Conservation (phyloP, 2,797 vertebrate species). For the Enteromius mattozi region DNA sequence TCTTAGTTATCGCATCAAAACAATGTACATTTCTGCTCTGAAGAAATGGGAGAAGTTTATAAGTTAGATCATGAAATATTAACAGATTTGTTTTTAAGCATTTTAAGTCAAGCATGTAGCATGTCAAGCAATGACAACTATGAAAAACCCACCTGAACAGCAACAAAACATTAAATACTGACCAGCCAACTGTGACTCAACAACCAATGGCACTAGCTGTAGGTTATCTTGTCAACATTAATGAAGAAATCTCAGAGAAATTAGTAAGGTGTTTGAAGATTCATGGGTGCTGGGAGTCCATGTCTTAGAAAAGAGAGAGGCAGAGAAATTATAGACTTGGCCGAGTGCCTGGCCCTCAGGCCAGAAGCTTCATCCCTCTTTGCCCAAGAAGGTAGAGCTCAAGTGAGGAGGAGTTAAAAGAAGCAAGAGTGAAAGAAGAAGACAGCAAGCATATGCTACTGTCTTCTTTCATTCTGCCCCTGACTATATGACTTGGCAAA, state of each 20-base stretch:
- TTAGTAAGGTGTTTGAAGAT: constrained; percentile 1
- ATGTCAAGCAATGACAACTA: neutral
- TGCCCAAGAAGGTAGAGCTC: constrained; percentile 20
- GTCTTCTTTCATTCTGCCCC: constrained; percentile 28
- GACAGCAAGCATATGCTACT: constrained; percentile 38
- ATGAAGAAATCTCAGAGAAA: neutral
- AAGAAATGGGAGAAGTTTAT: constrained; percentile 9
- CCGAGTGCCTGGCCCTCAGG: constrained; percentile 16
- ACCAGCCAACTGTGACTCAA: neutral
- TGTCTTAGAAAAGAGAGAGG: neutral
- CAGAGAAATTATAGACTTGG: constrained; percentile 30
- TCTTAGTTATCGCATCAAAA: constrained; percentile 33
- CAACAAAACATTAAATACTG: neutral
- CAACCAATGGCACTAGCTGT: neutral
- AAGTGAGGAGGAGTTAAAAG: constrained; percentile 25
- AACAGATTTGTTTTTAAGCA: neutral
- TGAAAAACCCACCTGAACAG: neutral
- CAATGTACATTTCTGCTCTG: constrained; percentile 22
- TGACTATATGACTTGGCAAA: constrained; percentile 38
- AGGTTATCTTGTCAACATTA: neutral
- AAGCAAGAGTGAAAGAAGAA: constrained; percentile 12
- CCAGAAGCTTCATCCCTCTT: constrained; percentile 28
- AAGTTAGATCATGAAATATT: constrained; percentile 22
- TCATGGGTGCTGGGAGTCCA: neutral
- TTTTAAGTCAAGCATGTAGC: neutral